Evolutionary conservation across 2,797 vertebrate genomes (phyloP).

Genomic region (Mico argentatus): DNA sequence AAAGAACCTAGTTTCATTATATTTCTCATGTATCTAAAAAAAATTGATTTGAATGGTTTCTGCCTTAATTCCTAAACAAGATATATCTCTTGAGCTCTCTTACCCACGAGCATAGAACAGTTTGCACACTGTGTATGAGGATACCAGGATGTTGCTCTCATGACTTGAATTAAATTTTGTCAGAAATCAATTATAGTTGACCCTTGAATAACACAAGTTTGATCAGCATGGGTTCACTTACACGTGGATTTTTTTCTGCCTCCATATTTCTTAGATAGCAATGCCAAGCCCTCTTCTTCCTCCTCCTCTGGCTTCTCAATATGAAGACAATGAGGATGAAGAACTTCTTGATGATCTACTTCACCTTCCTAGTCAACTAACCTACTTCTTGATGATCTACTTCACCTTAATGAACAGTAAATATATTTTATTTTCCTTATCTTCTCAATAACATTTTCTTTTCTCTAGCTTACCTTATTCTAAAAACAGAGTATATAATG

Average conservation of each 20-base stretch:
- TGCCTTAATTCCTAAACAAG: conserved; percentile 4
- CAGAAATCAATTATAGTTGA: not conserved
- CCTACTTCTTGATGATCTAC: not conserved
- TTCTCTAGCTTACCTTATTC: not conserved
- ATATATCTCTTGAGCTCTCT: not conserved
- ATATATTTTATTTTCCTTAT: not conserved
- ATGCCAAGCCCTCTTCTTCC: not conserved
- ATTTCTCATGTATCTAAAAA: not conserved
- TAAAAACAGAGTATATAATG: not conserved
- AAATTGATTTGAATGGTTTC: conserved; percentile 13
- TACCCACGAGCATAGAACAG: not conserved
- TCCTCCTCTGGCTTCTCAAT: not conserved
- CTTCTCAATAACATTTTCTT: not conserved
- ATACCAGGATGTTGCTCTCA: not conserved
- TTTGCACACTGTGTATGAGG: not conserved
- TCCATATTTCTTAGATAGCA: not conserved
- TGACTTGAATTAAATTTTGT: conserved; percentile 15
- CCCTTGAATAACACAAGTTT: not conserved
- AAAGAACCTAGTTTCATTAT: not conserved
- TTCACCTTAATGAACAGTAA: not conserved
- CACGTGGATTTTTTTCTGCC: not conserved
- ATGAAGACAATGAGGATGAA: not conserved
- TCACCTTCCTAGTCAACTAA: not conserved
- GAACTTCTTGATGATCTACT: not conserved
- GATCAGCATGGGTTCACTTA: not conserved